These are phyloP conservation scores for Butorides virescens DNA, from an alignment of 2,113 vertebrate species.

Conservation along the genomic window DNA sequence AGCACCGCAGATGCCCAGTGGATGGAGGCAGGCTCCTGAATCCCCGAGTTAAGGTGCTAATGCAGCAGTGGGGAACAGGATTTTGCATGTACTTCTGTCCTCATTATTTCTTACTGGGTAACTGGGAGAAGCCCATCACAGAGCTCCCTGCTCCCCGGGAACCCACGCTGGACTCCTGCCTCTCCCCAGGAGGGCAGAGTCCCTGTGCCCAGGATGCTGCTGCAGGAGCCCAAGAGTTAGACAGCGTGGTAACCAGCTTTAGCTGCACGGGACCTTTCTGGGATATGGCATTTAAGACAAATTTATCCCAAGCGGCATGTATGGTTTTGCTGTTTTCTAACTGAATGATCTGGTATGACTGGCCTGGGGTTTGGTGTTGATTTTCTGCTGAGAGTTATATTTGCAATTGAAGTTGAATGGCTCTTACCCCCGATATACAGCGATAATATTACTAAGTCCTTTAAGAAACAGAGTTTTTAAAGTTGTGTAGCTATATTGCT, in stretches of 20 bases:
- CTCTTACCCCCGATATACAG: not conserved
- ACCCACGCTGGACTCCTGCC: not conserved
- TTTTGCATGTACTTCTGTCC: not conserved
- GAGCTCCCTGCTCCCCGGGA: not conserved
- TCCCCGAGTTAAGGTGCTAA: not conserved
- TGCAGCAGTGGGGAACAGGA: not conserved
- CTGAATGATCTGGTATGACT: not conserved
- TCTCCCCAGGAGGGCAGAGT: fast-evolving
- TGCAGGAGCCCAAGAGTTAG: not conserved
- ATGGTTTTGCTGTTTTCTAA: not conserved
- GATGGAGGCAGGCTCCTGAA: not conserved
- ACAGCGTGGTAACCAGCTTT: not conserved
- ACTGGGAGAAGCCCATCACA: not conserved
- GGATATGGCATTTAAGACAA: not conserved
- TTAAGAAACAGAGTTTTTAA: not conserved
- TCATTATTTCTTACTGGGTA: not conserved
- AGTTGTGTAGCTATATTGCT: not conserved
- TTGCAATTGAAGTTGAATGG: not conserved
- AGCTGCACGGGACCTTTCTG: not conserved
- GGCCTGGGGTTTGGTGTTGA: not conserved
- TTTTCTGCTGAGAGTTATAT: not conserved
- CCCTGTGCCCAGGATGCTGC: not conserved
- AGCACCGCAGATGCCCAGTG: fast-evolving
- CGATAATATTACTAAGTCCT: not conserved
- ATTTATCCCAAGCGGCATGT: not conserved